phyloP scores from a whole-genome alignment of 2,888 invertebrate genomes.

The Trisateles emortualis region DNA sequence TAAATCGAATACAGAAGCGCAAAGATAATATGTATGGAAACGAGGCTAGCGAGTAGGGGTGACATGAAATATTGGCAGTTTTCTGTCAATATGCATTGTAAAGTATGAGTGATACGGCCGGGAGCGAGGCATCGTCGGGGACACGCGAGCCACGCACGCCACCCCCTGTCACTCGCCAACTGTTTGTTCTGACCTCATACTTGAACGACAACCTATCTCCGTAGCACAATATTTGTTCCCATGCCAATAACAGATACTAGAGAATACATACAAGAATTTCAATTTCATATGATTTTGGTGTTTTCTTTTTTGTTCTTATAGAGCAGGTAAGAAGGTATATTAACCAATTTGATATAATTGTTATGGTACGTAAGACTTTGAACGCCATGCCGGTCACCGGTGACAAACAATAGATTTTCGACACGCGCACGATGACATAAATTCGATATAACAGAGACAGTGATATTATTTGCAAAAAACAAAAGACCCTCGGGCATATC shows the following conservation, averaged over 20 bases:
- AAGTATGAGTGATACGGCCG: slow-evolving; percentile 44
- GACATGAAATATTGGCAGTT: slow-evolving; percentile 49
- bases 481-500: too few species aligned
- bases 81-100: slow-evolving; percentile 41
- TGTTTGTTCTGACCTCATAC: slow-evolving; percentile 34
- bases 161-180: slow-evolving; percentile 25
- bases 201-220: slow-evolving; percentile 1
- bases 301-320: neutral
- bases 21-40: slow-evolving; percentile 36
- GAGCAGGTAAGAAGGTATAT: neutral
- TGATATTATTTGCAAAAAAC: too few species aligned
- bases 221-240: slow-evolving; percentile 1
- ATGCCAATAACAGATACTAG: slow-evolving; percentile 2
- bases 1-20: slow-evolving; percentile 13
- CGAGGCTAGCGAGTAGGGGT: slow-evolving; percentile 30
- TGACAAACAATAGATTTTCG: too few species aligned
- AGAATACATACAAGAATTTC: neutral
- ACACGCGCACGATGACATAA: too few species aligned
- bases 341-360: too few species aligned
- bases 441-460: too few species aligned
- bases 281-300: neutral
- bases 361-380: too few species aligned
- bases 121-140: slow-evolving; percentile 20
- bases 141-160: slow-evolving; percentile 33
- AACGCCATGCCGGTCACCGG: too few species aligned